Conservation (phyloP, 2,888 invertebrate genomes). For the Archips xylosteana region DNA sequence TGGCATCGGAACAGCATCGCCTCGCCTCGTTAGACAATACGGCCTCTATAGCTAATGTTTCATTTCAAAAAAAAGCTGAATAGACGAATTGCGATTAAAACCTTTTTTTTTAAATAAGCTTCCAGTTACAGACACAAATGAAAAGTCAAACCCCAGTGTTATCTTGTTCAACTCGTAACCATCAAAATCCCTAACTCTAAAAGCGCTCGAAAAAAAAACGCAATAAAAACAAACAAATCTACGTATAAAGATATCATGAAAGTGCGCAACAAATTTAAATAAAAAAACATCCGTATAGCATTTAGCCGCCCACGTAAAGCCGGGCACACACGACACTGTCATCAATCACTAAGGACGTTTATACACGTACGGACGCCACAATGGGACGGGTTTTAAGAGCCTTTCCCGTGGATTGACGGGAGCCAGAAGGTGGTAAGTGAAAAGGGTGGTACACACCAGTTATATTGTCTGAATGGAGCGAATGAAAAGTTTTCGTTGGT, state of each 20-base stretch:
- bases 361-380: conserved; percentile 61
- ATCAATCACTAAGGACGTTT: conserved; percentile 73
- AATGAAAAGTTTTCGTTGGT: conserved; percentile 20
- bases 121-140: too few relatives aligned
- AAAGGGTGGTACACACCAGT: conserved; percentile 44
- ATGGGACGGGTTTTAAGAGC: conserved; percentile 54
- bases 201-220: not conserved
- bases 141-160: too few relatives aligned
- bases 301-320: conserved; percentile 43
- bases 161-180: too few relatives aligned
- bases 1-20: too few relatives aligned
- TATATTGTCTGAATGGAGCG: conserved; percentile 31
- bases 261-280: conserved; percentile 16
- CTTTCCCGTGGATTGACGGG: conserved; percentile 55
- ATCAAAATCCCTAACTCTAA: not conserved
- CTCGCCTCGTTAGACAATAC: too few relatives aligned
- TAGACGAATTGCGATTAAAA: too few relatives aligned
- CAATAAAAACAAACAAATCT: not conserved
- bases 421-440: conserved; percentile 52
- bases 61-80: too few relatives aligned
- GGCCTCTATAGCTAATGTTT: too few relatives aligned
- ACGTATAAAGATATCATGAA: conserved; percentile 5
- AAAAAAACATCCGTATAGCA: conserved; percentile 8
- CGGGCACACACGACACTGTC: conserved; percentile 61
- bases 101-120: too few relatives aligned